Conservation (phyloP, 2,888 invertebrate species). For the Petrolisthes manimaculis region DNA sequence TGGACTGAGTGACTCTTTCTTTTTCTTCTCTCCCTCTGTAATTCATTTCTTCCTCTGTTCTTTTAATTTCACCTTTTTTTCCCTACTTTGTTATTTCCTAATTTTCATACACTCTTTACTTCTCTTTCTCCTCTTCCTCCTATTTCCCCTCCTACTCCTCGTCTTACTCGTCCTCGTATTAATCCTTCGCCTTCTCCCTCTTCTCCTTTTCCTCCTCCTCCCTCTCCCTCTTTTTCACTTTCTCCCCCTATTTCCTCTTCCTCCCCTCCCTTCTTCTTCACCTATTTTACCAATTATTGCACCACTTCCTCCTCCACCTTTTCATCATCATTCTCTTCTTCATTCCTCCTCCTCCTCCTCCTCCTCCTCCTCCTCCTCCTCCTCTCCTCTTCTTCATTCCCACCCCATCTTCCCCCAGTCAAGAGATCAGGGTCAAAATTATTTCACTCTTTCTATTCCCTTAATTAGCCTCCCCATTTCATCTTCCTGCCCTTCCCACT, state of each 20-base stretch:
- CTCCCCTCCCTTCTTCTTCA: not conserved
- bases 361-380: not conserved
- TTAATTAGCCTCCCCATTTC: not conserved
- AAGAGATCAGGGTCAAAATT: not conserved
- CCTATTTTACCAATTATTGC: not conserved
- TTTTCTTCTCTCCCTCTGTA: not conserved
- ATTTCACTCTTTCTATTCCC: not conserved
- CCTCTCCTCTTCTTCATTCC: not conserved
- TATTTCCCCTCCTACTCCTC: not conserved
- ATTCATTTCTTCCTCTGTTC: not conserved
- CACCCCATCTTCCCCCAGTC: not conserved
- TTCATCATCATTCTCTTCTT: not conserved
- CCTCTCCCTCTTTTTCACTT: constrained; percentile 1
- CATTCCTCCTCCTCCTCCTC: not conserved
- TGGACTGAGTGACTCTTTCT: not conserved
- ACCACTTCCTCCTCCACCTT: not conserved
- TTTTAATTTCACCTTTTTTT: not conserved
- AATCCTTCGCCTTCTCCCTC: not conserved
- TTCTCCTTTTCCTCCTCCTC: not conserved
- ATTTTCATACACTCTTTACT: not conserved
- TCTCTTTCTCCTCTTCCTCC: not conserved
- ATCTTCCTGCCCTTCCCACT: not conserved
- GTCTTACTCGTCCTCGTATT: not conserved
- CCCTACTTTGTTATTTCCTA: not conserved
- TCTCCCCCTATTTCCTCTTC: not conserved